Base-by-base conservation (phyloP, 92 coral and sea anemone species). In the Zoanthus solanderi region DNA sequence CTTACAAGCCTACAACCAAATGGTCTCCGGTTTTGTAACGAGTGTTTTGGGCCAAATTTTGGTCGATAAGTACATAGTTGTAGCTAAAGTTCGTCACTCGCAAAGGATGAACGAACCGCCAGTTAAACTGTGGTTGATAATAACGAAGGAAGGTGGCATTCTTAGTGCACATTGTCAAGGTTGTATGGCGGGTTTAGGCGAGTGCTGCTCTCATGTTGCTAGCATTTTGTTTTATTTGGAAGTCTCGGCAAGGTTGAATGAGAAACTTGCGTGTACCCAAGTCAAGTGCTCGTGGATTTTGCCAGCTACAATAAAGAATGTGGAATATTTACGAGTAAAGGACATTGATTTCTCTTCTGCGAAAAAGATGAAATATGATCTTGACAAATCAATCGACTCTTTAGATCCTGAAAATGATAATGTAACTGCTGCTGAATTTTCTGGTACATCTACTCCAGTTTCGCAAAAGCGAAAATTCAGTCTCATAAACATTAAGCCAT, bases 81-180 rank as follows among this genome's bases (percentile, higher is more conserved):
- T 89, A 17, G 92, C 87, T 30, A 86, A 87, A 66, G 90, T 91
- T 53, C 65, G 92, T 48, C 92, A 91, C 83, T 88, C 87, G 29
- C 92, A 91, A 79, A 78, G 92, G 72, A 90, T 90, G 92, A 90
- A 90, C 83, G 92, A 90, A 13, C 86, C 92, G 37, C 82, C 72
- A 45, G 71, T 90, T 17, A 56, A 32, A 29, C 46, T 90, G 44
- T 86, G 90, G 92, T 75, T 91, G 28, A 91, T 91, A 14, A 84
- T 89, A 23, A 56, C 45, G 16, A 89, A 63, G 46, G 90, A 91
- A 31, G 94, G 94, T 31, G 84, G 89, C 10, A 56, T 92, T 58
- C 6, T 85, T 14, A 78, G 90, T 34, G 92, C 87, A 14, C 92
- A 91, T 52, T 91, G 90, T 68, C 52, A 54, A 53, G 94, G 94